These are phyloP conservation scores for Anisognathus igniventris DNA, from an alignment of 2,797 vertebrate genomes.

Conservation along the genomic window DNA sequence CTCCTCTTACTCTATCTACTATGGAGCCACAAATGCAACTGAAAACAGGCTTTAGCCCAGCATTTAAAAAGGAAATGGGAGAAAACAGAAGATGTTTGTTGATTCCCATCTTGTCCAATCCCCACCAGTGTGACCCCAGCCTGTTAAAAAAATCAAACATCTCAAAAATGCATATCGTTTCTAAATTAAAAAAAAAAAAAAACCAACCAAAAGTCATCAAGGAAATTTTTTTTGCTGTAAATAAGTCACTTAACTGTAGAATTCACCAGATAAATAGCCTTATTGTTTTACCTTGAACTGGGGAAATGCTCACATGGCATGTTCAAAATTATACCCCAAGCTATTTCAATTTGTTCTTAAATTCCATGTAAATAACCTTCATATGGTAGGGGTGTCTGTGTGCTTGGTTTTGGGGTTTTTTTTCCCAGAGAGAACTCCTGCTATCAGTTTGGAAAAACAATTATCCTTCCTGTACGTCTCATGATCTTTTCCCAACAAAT, in stretches of 20 bases:
- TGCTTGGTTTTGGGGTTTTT: background rate
- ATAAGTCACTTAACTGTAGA: background rate
- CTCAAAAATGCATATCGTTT: background rate
- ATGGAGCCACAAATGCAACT: background rate
- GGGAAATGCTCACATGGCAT: background rate
- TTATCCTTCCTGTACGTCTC: background rate
- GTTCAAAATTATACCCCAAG: background rate
- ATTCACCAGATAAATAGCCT: background rate
- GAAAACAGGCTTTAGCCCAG: background rate
- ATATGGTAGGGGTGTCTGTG: fast-evolving
- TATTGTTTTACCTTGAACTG: background rate
- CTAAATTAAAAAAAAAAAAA: background rate
- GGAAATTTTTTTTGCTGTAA: background rate
- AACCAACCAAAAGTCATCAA: background rate
- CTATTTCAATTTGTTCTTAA: background rate
- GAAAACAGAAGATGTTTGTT: background rate
- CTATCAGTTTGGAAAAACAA: slow-evolving; percentile 25
- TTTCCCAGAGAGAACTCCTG: background rate
- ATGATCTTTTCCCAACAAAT: background rate
- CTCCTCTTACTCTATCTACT: background rate
- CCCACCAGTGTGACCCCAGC: background rate
- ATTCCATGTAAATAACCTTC: background rate
- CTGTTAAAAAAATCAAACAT: background rate
- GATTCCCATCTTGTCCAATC: background rate
- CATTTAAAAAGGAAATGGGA: background rate